These are phyloP conservation scores for Thinocorus orbignyianus DNA, from an alignment of 2,113 vertebrate genomes.

Conservation along the genomic window DNA sequence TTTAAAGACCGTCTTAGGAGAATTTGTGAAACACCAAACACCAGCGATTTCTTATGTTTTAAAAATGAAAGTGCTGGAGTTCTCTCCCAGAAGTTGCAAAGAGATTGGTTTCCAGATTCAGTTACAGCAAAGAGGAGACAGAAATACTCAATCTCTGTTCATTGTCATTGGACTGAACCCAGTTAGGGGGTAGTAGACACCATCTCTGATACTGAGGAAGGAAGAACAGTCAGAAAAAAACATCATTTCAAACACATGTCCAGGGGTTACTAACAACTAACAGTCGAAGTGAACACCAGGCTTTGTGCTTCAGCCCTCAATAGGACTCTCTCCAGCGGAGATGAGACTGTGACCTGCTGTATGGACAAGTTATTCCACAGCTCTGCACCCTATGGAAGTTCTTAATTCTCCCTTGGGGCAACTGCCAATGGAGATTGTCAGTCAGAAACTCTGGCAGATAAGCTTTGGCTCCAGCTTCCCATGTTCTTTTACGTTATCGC, in stretches of 20 bases:
- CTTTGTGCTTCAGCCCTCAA: not conserved
- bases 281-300: not conserved
- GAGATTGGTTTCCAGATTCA: not conserved
- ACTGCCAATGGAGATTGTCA: not conserved
- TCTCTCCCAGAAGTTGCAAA: not conserved
- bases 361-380: not conserved
- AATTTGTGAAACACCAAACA: not conserved
- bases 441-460: not conserved
- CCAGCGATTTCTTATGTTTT: not conserved
- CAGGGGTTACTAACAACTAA: not conserved
- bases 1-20: not conserved
- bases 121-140: not conserved
- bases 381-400: not conserved
- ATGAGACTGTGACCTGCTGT: not conserved
- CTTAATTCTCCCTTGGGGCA: not conserved
- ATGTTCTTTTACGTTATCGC: not conserved
- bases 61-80: not conserved
- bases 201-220: not conserved
- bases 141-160: not conserved
- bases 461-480: not conserved
- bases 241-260: not conserved
- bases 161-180: rapidly evolving
- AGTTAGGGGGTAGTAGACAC: not conserved
- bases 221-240: not conserved
- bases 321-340: not conserved